Evolutionary conservation across 2,113 vertebrate species (phyloP).

Genomic region (Anguilla japonica): DNA sequence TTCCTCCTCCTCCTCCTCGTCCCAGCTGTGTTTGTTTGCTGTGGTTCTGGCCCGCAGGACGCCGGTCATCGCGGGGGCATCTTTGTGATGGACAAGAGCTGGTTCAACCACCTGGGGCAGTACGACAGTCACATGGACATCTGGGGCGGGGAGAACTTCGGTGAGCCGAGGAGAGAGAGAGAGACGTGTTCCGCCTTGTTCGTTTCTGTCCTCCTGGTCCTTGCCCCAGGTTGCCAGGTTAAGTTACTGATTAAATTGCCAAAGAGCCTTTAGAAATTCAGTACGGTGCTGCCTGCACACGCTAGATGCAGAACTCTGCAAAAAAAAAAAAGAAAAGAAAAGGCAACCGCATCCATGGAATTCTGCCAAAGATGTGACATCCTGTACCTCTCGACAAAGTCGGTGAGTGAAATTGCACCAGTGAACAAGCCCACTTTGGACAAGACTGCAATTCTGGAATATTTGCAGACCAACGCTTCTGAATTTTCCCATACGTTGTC

Average conservation of each 20-base stretch:
- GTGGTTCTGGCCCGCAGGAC: conserved; percentile 72
- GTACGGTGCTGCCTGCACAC: not conserved
- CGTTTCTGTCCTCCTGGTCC: not conserved
- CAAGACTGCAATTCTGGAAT: not conserved
- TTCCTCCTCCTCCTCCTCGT: not conserved
- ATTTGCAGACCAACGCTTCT: not conserved
- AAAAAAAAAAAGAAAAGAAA: not conserved
- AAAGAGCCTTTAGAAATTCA: not conserved
- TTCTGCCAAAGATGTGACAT: not conserved
- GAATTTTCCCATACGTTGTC: not conserved
- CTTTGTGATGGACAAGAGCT: conserved; percentile 95
- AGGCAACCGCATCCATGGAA: not conserved
- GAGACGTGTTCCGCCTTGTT: too few relatives aligned
- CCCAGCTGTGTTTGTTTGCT: not conserved
- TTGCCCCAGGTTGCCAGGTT: not conserved
- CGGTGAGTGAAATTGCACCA: not conserved
- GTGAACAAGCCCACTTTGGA: not conserved
- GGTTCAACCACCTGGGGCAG: conserved; percentile 98
- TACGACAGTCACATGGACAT: conserved; percentile 99
- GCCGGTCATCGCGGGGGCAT: conserved; percentile 98
- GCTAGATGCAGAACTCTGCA: not conserved
- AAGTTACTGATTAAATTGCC: not conserved
- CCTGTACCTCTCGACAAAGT: not conserved
- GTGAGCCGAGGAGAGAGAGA: conserved; percentile 68
- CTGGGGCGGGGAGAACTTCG: conserved; percentile 99